Evolutionary conservation across 2,888 invertebrate genomes (phyloP).

Genomic region (Iphiclides podalirius): DNA sequence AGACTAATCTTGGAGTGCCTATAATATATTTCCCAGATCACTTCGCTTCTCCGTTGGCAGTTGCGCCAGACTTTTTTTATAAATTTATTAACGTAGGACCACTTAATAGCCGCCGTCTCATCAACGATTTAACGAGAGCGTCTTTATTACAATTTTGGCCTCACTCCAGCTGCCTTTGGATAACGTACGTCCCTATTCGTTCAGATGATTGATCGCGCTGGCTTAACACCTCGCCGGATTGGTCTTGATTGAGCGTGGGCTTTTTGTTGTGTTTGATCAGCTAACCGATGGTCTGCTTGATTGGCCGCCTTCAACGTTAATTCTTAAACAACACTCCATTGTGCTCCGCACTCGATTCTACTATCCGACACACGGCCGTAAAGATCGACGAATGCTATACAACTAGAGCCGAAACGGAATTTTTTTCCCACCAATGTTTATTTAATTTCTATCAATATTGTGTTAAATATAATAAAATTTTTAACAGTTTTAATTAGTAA

Average conservation of each 20-base stretch:
- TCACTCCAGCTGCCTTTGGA: slow-evolving; percentile 53
- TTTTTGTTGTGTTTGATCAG: slow-evolving; percentile 75
- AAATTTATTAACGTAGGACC: slow-evolving; percentile 37
- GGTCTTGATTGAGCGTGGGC: slow-evolving; percentile 74
- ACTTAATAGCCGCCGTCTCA: slow-evolving; percentile 53
- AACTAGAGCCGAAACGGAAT: too few species aligned
- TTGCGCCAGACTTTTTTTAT: slow-evolving; percentile 26
- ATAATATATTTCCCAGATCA: slow-evolving; percentile 20
- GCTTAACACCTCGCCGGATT: slow-evolving; percentile 71
- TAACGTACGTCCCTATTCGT: slow-evolving; percentile 51
- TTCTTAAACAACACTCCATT: slow-evolving; percentile 68
- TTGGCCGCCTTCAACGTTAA: slow-evolving; percentile 68
- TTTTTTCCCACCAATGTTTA: not conserved
- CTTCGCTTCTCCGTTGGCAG: slow-evolving; percentile 10
- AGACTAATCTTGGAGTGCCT: slow-evolving; percentile 12
- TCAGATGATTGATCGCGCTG: slow-evolving; percentile 69
- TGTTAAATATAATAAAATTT: too few species aligned
- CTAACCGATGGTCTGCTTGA: slow-evolving; percentile 69
- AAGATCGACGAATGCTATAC: slow-evolving; percentile 9
- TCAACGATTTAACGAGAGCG: slow-evolving; percentile 66
- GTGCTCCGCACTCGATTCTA: slow-evolving; percentile 38
- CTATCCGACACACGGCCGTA: slow-evolving; percentile 26
- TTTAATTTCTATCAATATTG: too few species aligned
- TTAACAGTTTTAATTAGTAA: too few species aligned
- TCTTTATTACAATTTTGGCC: slow-evolving; percentile 75